A percentile compares a stretch with the other conserved stretches of the same genome.
Conservation (phyloP, 2,797 vertebrate species). For the Toxotes lorentzi region DNA sequence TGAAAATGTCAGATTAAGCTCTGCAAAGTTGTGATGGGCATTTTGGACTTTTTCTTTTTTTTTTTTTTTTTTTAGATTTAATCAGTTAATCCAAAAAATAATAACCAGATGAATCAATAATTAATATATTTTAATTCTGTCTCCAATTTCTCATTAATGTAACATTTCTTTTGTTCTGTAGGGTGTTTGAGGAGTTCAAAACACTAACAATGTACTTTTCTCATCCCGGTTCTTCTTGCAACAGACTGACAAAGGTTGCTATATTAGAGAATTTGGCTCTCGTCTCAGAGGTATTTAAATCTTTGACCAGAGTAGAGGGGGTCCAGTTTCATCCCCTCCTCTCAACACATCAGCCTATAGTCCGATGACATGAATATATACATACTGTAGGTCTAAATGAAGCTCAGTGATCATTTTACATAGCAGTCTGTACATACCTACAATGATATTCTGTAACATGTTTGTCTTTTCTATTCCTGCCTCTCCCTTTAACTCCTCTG, state of each 20-base stretch:
- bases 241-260: background rate
- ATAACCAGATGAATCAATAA: background rate
- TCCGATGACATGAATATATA: background rate
- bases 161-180: background rate
- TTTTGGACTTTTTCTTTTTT: too few relatives aligned
- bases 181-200: background rate
- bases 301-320: background rate
- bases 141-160: too few relatives aligned
- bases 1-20: too few relatives aligned
- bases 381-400: slow-evolving; percentile 21
- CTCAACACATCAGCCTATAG: background rate
- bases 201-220: background rate
- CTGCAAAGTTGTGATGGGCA: too few relatives aligned
- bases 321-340: slow-evolving; percentile 8
- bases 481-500: background rate
- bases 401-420: slow-evolving; percentile 25
- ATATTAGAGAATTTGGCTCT: background rate
- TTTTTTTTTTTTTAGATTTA: too few relatives aligned
- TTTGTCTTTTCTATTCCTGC: slow-evolving; percentile 29
- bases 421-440: slow-evolving; percentile 12
- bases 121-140: too few relatives aligned
- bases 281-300: background rate
- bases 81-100: background rate
- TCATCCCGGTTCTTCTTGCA: background rate
- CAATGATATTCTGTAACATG: slow-evolving; percentile 6